Evolutionary conservation across 2,113 vertebrate genomes (phyloP), one percentile per base, ranked within the genome.

Genomic region (Toxotes jaculatrix): DNA sequence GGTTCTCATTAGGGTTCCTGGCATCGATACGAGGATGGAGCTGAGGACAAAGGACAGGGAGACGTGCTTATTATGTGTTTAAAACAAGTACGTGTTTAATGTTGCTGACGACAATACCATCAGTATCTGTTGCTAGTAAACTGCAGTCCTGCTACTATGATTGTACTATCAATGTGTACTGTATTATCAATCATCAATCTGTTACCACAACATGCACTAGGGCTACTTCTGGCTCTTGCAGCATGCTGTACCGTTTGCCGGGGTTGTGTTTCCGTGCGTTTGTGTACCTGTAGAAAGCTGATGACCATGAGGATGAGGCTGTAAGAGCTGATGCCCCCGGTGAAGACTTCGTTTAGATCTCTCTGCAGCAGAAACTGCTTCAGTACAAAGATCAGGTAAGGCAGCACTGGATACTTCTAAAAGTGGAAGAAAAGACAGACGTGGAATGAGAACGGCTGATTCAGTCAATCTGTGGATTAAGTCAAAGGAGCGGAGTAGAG

Each of bases 21-120:
- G 97, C 97, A 83, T 99, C 97, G 77, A 98, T 97, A 56, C 98
- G 96, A 81, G 98, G 97, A 94, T 99, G 98, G 78, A 98, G 95
- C 98, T 99, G 87, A 74, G 87, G 88, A 56, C 40, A 80, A 16
- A 23, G n/a, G 6, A 34, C 16, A 16, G 19, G 49, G 7, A 19
- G 11, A 56, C 12, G 31, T 31, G 8, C 45, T 79, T 21, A 77
- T 45, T 63, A 27, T 42, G 6, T 0, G 13, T 67, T 49, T 8
- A 67, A 40, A 43, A 68, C 40, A 53, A 43, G 23, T 17, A n/a
- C 9, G 32, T 13, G n/a, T 31, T 32, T 1, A 27, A 61, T 27
- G 4, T 14, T 45, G 32, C 21, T 56, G n/a, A n/a, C n/a, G 7
- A 51, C 5, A 51, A 51, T 21, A 51, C 7, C 8, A 21, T 51